Evolutionary conservation across 2,113 vertebrate species (phyloP).

Genomic region (Puntigrus tetrazona): DNA sequence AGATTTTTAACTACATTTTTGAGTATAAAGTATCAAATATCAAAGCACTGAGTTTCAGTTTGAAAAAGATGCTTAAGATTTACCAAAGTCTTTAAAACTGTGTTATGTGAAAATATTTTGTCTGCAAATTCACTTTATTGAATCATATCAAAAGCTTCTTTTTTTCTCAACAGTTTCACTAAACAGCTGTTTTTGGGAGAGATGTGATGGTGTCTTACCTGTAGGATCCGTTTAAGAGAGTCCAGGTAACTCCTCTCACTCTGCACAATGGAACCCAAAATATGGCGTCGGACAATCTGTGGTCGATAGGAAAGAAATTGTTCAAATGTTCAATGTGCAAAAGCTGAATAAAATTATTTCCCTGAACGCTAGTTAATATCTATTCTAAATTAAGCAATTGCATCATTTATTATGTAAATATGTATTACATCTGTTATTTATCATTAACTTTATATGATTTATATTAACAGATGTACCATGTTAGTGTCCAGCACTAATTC

Average conservation of each 20-base stretch:
- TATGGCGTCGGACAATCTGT: conserved; percentile 90
- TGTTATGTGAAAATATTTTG: background rate
- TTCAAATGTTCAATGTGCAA: background rate
- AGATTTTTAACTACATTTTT: background rate
- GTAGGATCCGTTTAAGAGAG: conserved; percentile 86
- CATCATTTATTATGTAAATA: too few relatives aligned
- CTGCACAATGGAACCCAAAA: conserved; percentile 92
- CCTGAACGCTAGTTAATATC: background rate
- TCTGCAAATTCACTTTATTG: background rate
- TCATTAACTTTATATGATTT: too few relatives aligned
- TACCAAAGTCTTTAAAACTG: background rate
- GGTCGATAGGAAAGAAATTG: conserved; percentile 40
- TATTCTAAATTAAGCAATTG: too few relatives aligned
- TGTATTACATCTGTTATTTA: too few relatives aligned
- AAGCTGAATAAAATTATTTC: background rate
- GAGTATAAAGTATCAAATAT: background rate
- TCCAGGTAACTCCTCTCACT: conserved; percentile 90
- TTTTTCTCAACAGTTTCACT: background rate
- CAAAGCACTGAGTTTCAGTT: background rate
- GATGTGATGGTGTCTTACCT: conserved; percentile 71
- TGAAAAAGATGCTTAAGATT: background rate
- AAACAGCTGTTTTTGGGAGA: background rate
- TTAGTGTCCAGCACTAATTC: too few relatives aligned
- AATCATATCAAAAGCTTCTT: background rate
- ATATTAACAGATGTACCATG: too few relatives aligned